Conservation (phyloP, 64 coral and sea anemone species). For the Hydrozoanthus tunicans region DNA sequence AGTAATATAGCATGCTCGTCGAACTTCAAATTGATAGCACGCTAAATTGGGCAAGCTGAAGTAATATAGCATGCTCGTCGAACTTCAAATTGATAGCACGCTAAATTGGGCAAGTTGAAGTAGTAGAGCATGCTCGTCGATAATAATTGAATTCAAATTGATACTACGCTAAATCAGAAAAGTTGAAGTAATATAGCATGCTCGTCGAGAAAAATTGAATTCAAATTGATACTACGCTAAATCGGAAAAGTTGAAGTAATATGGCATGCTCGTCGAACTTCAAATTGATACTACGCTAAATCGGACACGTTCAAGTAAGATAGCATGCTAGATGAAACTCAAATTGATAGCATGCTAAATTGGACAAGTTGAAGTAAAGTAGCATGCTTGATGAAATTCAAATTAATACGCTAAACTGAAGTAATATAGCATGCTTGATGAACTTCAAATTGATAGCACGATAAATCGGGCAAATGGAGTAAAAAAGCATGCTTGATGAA, state of each 20-base stretch:
- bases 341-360: neutral
- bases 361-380: neutral
- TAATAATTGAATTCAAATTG: neutral
- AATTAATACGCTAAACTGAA: neutral
- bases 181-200: neutral
- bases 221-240: neutral
- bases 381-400: neutral
- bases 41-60: neutral
- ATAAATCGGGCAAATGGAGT: neutral
- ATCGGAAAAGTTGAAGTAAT: neutral
- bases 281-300: neutral
- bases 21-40: neutral
- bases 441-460: neutral
- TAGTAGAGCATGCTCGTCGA: neutral
- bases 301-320: neutral
- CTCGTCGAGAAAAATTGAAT: no score
- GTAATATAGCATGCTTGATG: neutral
- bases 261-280: neutral
- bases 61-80: neutral
- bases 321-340: neutral
- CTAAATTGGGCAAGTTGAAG: neutral
- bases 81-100: neutral
- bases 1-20: neutral
- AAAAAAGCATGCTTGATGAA: neutral
- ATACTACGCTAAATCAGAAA: neutral